Conservation (phyloP, 2,888 invertebrate species). For the Aphidoletes aphidimyza region DNA sequence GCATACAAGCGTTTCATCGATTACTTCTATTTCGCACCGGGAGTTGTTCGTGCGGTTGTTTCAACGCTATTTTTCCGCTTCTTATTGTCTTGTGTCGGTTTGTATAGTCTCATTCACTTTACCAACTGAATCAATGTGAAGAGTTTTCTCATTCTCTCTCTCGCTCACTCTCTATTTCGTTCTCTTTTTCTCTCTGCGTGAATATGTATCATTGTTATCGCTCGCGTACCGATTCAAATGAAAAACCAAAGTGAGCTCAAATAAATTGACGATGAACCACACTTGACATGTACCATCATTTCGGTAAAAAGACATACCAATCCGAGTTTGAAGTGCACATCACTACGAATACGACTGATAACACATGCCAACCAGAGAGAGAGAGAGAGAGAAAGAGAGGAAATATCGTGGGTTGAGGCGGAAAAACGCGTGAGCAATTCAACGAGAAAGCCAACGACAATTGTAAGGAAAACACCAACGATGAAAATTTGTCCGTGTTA, state of each 20-base stretch:
- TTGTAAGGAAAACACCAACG: background rate
- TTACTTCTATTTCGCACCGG: too few species aligned
- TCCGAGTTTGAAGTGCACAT: background rate
- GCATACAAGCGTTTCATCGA: background rate
- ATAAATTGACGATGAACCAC: slow-evolving; percentile 18
- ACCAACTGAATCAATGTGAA: background rate
- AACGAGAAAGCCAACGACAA: background rate
- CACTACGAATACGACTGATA: background rate
- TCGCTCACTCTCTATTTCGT: background rate
- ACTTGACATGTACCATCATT: slow-evolving; percentile 35
- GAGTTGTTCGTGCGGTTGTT: too few species aligned
- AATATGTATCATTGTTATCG: background rate
- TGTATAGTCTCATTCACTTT: background rate
- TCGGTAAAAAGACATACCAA: slow-evolving; percentile 17
- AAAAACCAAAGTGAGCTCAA: slow-evolving; percentile 14
- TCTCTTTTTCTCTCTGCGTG: background rate
- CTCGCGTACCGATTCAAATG: background rate
- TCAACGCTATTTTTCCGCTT: background rate
- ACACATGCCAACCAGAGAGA: background rate
- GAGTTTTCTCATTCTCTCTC: background rate
- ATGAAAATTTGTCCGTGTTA: background rate
- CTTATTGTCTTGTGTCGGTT: background rate
- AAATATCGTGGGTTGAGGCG: background rate
- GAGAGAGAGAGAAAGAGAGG: background rate
- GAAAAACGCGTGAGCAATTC: background rate